Evolutionary conservation across 2,797 vertebrate genomes (phyloP).

Genomic region (Acrossocheilus wenchowensis): DNA sequence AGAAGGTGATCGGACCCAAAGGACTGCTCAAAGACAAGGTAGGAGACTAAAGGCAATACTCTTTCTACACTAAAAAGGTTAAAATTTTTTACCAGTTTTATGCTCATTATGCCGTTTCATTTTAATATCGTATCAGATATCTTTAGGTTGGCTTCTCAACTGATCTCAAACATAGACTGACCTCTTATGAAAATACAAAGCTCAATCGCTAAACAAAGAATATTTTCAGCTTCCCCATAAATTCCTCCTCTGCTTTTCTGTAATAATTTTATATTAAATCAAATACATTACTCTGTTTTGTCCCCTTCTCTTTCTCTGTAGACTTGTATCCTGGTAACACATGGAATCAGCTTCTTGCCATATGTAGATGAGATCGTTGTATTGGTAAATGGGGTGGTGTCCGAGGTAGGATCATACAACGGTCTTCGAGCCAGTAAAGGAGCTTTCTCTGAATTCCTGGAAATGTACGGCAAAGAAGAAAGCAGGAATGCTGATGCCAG

Average conservation of each 20-base stretch:
- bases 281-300: background rate
- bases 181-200: background rate
- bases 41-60: constrained; percentile 51
- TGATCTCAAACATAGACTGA: background rate
- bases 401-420: constrained; percentile 89
- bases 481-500: constrained; percentile 47
- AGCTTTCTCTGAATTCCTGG: constrained; percentile 89
- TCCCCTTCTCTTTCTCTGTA: constrained; percentile 64
- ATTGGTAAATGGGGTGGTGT: constrained; percentile 82
- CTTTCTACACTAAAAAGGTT: background rate
- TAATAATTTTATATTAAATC: background rate
- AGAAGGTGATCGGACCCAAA: constrained; percentile 87
- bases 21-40: constrained; percentile 91
- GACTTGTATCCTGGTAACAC: constrained; percentile 95
- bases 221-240: background rate
- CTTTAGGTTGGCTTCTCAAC: background rate
- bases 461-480: constrained; percentile 82
- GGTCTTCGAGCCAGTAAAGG: constrained; percentile 83
- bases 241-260: background rate
- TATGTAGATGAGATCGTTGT: constrained; percentile 90
- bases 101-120: background rate
- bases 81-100: background rate
- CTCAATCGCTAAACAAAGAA: background rate
- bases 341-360: constrained; percentile 90
- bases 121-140: background rate